phyloP scores from a whole-genome alignment of 1,140 invertebrate species.

The Tetragonula clypearis region DNA sequence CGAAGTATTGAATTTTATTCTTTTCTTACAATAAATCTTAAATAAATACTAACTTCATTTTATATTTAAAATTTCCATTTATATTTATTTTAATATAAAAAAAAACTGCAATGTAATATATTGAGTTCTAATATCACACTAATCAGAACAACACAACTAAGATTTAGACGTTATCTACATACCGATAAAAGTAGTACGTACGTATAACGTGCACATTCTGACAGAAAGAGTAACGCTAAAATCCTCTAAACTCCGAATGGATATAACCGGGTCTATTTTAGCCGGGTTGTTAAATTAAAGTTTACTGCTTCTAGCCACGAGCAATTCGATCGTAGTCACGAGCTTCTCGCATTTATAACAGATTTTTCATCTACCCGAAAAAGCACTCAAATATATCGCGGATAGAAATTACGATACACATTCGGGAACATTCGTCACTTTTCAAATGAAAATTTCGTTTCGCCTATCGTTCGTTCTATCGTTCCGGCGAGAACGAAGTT shows the following conservation, averaged over 20 bases:
- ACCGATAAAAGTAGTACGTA: neutral
- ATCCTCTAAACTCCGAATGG: neutral
- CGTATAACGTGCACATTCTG: neutral
- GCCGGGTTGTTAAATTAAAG: slow-evolving; percentile 3
- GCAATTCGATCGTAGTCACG: neutral
- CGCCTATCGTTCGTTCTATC: too few relatives aligned
- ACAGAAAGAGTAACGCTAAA: neutral
- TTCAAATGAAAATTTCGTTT: neutral
- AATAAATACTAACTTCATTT: neutral
- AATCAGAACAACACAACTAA: neutral
- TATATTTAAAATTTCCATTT: neutral
- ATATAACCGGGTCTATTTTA: neutral
- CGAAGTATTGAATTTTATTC: too few relatives aligned
- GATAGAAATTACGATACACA: neutral
- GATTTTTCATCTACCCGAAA: neutral
- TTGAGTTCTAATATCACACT: neutral
- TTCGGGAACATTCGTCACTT: neutral
- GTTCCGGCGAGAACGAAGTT: neutral
- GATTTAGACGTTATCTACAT: neutral
- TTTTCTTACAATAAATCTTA: neutral
- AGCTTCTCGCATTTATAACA: neutral
- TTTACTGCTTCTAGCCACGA: neutral
- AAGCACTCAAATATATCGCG: neutral
- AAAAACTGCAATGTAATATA: neutral
- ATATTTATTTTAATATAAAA: too few relatives aligned